Evolutionary conservation across 2,113 vertebrate genomes (phyloP).

Genomic region (Irena cyanogastra): DNA sequence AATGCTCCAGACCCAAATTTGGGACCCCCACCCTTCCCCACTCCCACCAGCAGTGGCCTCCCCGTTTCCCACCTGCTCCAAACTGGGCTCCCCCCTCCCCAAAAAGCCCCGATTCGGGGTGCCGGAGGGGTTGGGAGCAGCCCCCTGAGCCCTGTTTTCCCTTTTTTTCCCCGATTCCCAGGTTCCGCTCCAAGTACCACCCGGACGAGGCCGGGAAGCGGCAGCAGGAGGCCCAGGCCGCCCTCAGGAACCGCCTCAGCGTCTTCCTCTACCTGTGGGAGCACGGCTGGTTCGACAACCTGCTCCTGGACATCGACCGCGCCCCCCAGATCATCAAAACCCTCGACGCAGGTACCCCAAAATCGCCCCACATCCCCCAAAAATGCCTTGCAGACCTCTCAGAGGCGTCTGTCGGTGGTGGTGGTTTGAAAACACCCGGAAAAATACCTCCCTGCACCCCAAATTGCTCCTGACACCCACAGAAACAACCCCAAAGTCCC

Average conservation of each 20-base stretch:
- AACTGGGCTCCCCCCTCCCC: not conserved
- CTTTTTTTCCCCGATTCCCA: fast-evolving
- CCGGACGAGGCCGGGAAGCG: not conserved
- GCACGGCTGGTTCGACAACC: not conserved
- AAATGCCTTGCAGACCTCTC: no score
- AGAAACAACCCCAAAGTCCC: fast-evolving
- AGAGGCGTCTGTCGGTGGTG: no score
- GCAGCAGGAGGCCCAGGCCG: not conserved
- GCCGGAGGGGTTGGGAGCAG: not conserved
- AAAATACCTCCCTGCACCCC: not conserved
- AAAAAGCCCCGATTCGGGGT: not conserved
- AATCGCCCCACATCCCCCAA: no score
- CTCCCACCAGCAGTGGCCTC: no score
- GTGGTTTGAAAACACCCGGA: fast-evolving
- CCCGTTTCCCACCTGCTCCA: no score
- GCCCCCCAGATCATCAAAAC: not conserved
- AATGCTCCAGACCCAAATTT: no score
- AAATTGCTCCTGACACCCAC: not conserved
- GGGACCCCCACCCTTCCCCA: no score
- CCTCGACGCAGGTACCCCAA: not conserved
- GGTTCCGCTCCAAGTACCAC: not conserved
- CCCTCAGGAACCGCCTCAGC: not conserved
- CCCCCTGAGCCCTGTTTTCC: not conserved
- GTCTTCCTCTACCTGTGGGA: not conserved
- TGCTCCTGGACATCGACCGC: not conserved